Evolutionary conservation across 2,888 invertebrate species (phyloP).

Genomic region (Parascotia fuliginaria): DNA sequence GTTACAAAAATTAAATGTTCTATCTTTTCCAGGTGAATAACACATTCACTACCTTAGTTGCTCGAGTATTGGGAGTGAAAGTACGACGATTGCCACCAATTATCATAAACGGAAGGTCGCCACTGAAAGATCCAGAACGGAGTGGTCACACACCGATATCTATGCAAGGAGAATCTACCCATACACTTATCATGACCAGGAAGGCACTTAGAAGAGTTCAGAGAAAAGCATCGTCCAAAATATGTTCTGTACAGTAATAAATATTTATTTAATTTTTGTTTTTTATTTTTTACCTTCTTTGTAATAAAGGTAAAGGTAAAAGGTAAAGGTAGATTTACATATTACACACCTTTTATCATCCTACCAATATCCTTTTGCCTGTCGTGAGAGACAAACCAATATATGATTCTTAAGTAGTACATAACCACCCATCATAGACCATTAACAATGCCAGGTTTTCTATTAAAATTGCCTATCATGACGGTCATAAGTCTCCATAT

Average conservation of each 20-base stretch:
- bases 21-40: constrained; percentile 84
- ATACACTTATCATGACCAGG: constrained; percentile 75
- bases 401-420: no score
- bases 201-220: constrained; percentile 70
- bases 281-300: not conserved
- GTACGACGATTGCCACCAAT: constrained; percentile 48
- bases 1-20: no score
- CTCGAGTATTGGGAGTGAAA: constrained; percentile 60
- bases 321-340: no score
- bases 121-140: constrained; percentile 33
- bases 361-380: no score
- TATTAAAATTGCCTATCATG: no score
- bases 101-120: constrained; percentile 45
- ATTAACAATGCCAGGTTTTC: no score
- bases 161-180: constrained; percentile 45
- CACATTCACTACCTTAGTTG: constrained; percentile 89
- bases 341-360: no score
- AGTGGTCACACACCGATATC: constrained; percentile 36
- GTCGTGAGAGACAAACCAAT: no score
- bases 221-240: constrained; percentile 75
- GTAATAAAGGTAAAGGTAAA: no score
- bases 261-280: constrained; percentile 2
- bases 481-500: no score
- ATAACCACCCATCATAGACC: no score
- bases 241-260: constrained; percentile 82